Base-by-base conservation (phyloP, 2,113 vertebrate species). In the Delphinapterus leucas region DNA sequence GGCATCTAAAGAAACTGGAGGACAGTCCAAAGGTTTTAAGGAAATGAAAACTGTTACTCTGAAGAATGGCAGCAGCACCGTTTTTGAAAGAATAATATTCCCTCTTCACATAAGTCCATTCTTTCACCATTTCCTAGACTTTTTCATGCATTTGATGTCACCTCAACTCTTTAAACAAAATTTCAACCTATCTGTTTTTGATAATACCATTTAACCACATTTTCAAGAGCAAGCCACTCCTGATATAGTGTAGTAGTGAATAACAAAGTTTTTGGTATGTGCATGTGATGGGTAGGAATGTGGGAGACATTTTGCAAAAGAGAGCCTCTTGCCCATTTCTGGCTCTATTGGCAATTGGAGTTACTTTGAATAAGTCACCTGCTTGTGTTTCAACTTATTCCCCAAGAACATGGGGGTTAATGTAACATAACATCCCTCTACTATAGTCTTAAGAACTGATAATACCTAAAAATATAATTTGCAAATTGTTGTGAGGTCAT, bases 401-500 rank as follows among this genome's bases (percentile, higher is more conserved):
- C 31, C 28, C 12, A 38, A 84, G 44, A 95, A 17, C 63, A 76
- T 65, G 17, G 21, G 14, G 8, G 28, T 10, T 60, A 91, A 38
- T 26, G 10, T 47, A 70, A 84, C 23, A 18, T 49, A 88, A n/a
- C 44, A 49, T n/a, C 20, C 7, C 18, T 49, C 7, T 38, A 25
- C 55, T 63, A 2, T 41, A n/a, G 33, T 84, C 70, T 68, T 83
- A 87, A 80, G 60, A 76, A 60, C 25, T 70, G 38, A 36, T 74
- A 88, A 88, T 55, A 68, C 44, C 26, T 85, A 93, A 60, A 93
- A 31, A 86, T 86, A n/a, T 49, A 88, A 86, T 89, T 93, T 95
- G 2, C 21, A 95, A 93, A 79, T 92, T 93, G 47, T 76, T 53
- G 17, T 84, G 36, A 63, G 8, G 4, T 80, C 65, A 23, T 93